These are phyloP conservation scores for Clinocottus analis DNA, from an alignment of 2,113 vertebrate species.

Conservation along the genomic window DNA sequence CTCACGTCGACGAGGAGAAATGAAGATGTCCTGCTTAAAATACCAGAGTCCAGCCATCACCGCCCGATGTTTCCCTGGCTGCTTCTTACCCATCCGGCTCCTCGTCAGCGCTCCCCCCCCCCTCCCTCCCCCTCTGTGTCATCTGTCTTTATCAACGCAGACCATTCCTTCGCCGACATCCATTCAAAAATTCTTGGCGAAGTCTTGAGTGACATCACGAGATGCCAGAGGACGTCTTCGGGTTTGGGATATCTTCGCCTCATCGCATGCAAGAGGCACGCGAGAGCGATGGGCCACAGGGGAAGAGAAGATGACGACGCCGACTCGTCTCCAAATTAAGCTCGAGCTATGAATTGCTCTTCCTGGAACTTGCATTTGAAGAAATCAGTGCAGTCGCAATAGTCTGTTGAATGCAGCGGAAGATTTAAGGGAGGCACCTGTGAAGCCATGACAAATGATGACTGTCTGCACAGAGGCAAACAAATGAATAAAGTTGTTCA, in stretches of 20 bases:
- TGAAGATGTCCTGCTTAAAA: constrained; percentile 78
- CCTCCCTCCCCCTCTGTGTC: constrained; percentile 29
- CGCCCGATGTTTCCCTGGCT: constrained; percentile 2
- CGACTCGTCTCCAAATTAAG: constrained; percentile 8
- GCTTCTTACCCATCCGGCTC: constrained; percentile 47
- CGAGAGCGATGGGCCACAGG: constrained; percentile 12
- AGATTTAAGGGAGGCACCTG: constrained; percentile 14
- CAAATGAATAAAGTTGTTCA: background rate
- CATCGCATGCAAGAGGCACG: constrained; percentile 42
- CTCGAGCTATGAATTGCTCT: background rate
- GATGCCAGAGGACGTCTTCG: constrained; percentile 26
- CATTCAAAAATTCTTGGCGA: constrained; percentile 50
- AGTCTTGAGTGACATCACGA: constrained; percentile 50
- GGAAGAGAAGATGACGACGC: constrained; percentile 7
- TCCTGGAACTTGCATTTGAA: constrained; percentile 1
- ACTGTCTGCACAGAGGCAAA: background rate
- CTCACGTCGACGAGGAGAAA: constrained; percentile 74
- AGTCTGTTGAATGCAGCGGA: background rate
- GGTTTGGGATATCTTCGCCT: constrained; percentile 62
- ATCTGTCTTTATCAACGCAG: constrained; percentile 70
- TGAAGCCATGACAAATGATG: background rate
- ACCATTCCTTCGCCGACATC: constrained; percentile 32
- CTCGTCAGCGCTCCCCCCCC: constrained; percentile 55
- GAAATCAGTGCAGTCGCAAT: background rate
- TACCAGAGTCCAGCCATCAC: constrained; percentile 52